Evolutionary conservation across 2,797 vertebrate genomes (phyloP), one percentile per base, ranked within the genome.

Genomic region (Neomorphus geoffroyi): DNA sequence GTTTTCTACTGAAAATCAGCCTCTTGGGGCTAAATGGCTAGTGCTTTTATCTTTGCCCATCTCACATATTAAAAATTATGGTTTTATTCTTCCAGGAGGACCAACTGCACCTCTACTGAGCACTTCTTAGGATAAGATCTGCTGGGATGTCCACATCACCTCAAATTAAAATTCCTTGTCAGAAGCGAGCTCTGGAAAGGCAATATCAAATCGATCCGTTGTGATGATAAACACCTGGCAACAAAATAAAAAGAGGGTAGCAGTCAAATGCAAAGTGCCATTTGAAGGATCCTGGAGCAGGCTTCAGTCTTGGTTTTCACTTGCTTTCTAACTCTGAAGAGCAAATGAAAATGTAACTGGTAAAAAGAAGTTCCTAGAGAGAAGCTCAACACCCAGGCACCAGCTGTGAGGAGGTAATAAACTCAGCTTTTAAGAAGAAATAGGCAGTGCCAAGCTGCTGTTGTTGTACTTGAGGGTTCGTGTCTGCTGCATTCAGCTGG

Each of bases 321-420:
- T 91, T 80, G 54, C 50, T 89, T 94, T 80, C 67, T 67, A 28
- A 45, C 61, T 60, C 56, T 80, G 53, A 84, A 82, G 39, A 77
- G 30, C 26, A 88, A 65, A 71, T 48, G 28, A 89, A 89, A 89
- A 80, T 37, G 11, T 71, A 61, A 78, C 57, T 37, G 23, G 50
- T 71, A 67, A 88, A 92, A 82, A 35, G 10, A 80, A 60, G 57
- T 92, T 95, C 94, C 92, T 96, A 80, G 91, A 95, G 92, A 82
- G 93, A 92, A 87, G 54, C 10, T 89, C 17, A 35, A 84, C 91
- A 94, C 66, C 46, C 89, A 86, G 69, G 58, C 79, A 79, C 75
- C 91, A 92, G 85, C 89, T 94, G 91, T 92, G 75, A 80, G 39
- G 56, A 96, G 69, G 75, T 72, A 94, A 72, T 69, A 83, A 92